Percentiles rank a stretch among this genome's conserved stretches.
phyloP scores from a whole-genome alignment of 2,113 vertebrate species.

The Cyrtonyx montezumae region DNA sequence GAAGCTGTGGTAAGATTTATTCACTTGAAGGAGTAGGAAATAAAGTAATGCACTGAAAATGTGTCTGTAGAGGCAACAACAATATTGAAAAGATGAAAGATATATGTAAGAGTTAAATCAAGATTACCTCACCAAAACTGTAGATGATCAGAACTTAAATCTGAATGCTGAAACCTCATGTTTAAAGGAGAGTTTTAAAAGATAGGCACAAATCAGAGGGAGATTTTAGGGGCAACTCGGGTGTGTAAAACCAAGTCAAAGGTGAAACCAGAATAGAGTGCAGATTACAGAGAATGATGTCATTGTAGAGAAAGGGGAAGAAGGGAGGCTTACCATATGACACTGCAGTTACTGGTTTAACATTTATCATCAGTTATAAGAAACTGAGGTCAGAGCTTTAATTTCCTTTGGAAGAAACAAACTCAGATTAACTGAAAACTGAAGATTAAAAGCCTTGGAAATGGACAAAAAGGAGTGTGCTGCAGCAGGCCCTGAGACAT shows the following conservation, averaged over 20 bases:
- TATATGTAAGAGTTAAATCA: neutral
- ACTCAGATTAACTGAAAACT: neutral
- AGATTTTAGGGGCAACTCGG: neutral
- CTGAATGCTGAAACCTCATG: neutral
- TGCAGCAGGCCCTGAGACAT: neutral
- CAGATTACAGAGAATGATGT: neutral
- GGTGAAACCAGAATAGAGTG: neutral
- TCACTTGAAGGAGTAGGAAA: neutral
- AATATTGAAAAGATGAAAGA: neutral
- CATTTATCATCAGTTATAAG: neutral
- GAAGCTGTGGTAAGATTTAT: neutral
- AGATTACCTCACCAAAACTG: neutral
- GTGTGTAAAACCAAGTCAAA: neutral
- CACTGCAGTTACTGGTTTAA: accelerated
- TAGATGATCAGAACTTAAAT: accelerated
- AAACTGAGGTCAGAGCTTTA: neutral
- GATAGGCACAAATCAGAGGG: neutral
- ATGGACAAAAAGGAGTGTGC: neutral
- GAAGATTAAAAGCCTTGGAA: neutral
- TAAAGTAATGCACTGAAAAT: neutral
- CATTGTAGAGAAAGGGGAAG: neutral
- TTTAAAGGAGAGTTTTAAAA: neutral
- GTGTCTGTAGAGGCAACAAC: neutral
- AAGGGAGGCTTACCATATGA: neutral
- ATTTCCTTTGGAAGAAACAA: neutral